Evolutionary conservation across 2,888 invertebrate genomes (phyloP), one percentile per base, ranked within the genome.

Genomic region (Crematogaster levior): DNA sequence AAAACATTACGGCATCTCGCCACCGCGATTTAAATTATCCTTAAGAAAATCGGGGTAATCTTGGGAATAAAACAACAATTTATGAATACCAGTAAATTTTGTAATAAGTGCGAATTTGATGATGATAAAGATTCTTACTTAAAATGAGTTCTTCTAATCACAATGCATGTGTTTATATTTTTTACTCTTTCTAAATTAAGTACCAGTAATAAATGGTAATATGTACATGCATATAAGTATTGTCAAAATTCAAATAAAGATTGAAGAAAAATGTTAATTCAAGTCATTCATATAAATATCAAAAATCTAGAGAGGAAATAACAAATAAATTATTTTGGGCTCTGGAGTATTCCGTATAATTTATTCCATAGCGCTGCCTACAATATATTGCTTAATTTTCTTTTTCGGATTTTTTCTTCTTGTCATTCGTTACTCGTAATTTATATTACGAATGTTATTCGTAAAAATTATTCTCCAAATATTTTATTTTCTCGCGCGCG

Each of bases 401-500:
- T 2, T 73, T 5, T 43, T n/a, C 0, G 30, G 3, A 34, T 46
- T 15, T 61, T 21, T 46, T 24, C 10, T 34, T 43, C 27, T 46
- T 5, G 2, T 27, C 34, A 30, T 9, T 30, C n/a, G 5, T 10
- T 37, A 56, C n/a, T 53, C 18, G 1, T 12, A 30, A 30, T 48
- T 61, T 61, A 9, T 51, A 37, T 18, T 21, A 61, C 4, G 12
- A 0, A 30, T 10, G 1, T 40, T 27, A 4, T 24, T 61, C 9
- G 15, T 15, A 37, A 65, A 27, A 65, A 40, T 40, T 3, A 58
- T 18, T 15, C 40, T 4, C 7, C 1, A 40, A 58, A 12, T 56
- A 56, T 72, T 72, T 58, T 43, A 60, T 60, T 21, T 24, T 10
- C 12, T 21, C n/a, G n/a, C n/a, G n/a, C n/a, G n/a, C n/a, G n/a